Conservation (phyloP, 2,113 vertebrate genomes). For the Cochlearius cochlearius region DNA sequence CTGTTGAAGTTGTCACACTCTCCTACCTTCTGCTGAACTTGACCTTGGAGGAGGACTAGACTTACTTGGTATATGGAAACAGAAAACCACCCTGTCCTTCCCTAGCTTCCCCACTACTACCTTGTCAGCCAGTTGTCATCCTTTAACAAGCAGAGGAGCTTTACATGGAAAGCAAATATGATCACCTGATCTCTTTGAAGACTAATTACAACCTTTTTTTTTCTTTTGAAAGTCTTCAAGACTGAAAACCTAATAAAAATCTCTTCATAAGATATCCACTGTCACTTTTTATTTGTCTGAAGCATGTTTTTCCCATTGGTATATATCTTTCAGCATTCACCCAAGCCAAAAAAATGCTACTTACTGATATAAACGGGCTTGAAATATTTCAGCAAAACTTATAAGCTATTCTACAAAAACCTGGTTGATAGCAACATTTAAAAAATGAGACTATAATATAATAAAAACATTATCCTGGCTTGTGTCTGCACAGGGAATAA, state of each 20-base stretch:
- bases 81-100: not conserved
- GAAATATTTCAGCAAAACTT: constrained; percentile 11
- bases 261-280: constrained; percentile 21
- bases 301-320: not conserved
- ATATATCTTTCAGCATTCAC: not conserved
- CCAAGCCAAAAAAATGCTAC: not conserved
- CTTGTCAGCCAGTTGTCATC: not conserved
- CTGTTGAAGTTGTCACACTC: not conserved
- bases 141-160: constrained; percentile 3
- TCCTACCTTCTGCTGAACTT: not conserved
- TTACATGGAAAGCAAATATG: constrained; percentile 11
- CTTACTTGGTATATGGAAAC: not conserved
- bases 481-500: not conserved
- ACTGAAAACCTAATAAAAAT: constrained; percentile 20
- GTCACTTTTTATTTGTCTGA: constrained; percentile 43
- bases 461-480: not conserved
- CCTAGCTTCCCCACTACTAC: not conserved
- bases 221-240: not conserved
- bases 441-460: constrained; percentile 19
- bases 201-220: not conserved
- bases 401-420: not conserved
- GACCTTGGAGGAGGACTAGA: constrained; percentile 22
- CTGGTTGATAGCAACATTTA: not conserved
- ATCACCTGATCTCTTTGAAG: constrained; percentile 30
- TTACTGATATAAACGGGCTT: not conserved